A percentile compares a stretch with the other conserved stretches of the same genome.
phyloP scores from a whole-genome alignment of 2,113 vertebrate genomes.

The Donacobius atricapilla region DNA sequence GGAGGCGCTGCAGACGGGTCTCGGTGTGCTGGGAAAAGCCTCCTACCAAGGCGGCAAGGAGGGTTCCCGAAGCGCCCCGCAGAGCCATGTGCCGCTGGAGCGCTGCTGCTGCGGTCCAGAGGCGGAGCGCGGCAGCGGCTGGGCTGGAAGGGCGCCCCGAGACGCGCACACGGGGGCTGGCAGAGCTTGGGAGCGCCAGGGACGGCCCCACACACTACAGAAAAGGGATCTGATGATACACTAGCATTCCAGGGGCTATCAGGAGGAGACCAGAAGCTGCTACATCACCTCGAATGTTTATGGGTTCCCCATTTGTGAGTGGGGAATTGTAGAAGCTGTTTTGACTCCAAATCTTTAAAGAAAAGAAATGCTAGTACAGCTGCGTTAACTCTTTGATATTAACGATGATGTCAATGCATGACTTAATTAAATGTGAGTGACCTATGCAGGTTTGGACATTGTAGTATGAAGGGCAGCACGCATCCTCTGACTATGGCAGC shows the following conservation, averaged over 20 bases:
- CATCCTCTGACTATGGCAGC: background rate
- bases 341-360: background rate
- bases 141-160: rapidly evolving
- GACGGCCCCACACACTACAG: background rate
- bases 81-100: rapidly evolving
- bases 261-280: background rate
- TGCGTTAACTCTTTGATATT: background rate
- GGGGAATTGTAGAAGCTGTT: background rate
- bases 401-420: background rate
- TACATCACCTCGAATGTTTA: background rate
- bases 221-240: rapidly evolving
- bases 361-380: background rate
- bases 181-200: rapidly evolving
- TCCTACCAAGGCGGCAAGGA: background rate
- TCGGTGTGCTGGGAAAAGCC: background rate
- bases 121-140: rapidly evolving
- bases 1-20: background rate
- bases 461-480: background rate
- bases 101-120: rapidly evolving
- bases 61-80: rapidly evolving
- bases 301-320: background rate
- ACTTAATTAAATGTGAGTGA: background rate
- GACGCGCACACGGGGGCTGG: rapidly evolving
- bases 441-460: background rate
- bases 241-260: background rate